phyloP scores from a whole-genome alignment of 2,113 vertebrate genomes.

The Drymodes brunneopygia region DNA sequence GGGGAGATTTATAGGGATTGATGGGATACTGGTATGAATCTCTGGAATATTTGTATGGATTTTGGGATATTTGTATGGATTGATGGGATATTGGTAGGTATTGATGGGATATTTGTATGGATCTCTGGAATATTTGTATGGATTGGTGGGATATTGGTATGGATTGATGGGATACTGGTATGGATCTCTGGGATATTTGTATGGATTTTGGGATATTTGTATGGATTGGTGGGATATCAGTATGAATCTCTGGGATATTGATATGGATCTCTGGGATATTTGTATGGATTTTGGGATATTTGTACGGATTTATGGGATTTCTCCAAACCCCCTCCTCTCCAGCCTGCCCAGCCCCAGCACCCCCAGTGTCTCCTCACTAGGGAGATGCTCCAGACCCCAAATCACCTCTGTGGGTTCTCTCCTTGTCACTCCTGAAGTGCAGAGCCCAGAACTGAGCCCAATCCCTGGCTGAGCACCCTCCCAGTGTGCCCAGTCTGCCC shows the following conservation, averaged over 20 bases:
- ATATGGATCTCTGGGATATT: too few species aligned
- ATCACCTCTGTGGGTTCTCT: fast-evolving
- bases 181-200: background rate
- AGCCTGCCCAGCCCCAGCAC: background rate
- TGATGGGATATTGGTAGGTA: background rate
- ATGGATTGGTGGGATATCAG: background rate
- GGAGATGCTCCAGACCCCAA: background rate
- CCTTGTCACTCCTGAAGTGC: too few species aligned
- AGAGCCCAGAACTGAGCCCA: background rate
- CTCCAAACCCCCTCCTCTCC: background rate
- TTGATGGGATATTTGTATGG: too few species aligned
- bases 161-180: background rate
- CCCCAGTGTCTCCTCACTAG: background rate
- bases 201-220: too few species aligned
- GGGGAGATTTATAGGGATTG: background rate
- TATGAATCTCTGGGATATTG: too few species aligned
- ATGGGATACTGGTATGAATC: background rate
- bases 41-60: too few species aligned
- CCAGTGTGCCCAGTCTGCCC: background rate
- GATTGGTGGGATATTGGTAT: too few species aligned
- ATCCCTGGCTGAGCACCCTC: background rate
- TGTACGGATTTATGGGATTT: background rate
- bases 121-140: too few species aligned
- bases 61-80: background rate
- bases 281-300: too few species aligned